Evolutionary conservation across 2,888 invertebrate genomes (phyloP).

Genomic region (Liposcelis brunnea): DNA sequence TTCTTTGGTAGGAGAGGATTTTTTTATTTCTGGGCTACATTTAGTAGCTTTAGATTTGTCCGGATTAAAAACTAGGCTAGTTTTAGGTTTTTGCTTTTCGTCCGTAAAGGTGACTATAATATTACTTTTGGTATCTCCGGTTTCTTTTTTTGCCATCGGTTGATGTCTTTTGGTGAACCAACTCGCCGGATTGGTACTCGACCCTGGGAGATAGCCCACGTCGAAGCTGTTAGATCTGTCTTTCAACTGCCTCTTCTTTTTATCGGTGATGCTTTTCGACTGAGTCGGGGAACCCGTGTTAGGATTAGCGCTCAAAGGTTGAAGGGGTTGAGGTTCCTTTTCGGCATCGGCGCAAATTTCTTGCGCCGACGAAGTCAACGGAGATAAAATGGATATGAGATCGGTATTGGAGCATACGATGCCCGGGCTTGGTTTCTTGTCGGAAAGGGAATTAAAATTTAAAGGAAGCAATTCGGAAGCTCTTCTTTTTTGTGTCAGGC

Average conservation of each 20-base stretch:
- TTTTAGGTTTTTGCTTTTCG: slow-evolving; percentile 35
- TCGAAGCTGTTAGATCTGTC: slow-evolving; percentile 74
- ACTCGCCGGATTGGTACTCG: slow-evolving; percentile 37
- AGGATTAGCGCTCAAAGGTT: slow-evolving; percentile 18
- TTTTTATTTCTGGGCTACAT: slow-evolving; percentile 16
- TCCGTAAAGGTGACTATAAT: slow-evolving; percentile 37
- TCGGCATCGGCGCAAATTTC: slow-evolving; percentile 39
- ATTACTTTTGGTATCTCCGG: slow-evolving; percentile 27
- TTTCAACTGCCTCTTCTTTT: slow-evolving; percentile 39
- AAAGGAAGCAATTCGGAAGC: slow-evolving; percentile 54
- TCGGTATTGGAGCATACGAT: slow-evolving; percentile 70
- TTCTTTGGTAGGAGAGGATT: slow-evolving; percentile 24
- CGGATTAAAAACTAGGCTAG: slow-evolving; percentile 22
- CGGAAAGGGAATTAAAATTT: neutral
- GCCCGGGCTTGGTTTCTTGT: slow-evolving; percentile 26
- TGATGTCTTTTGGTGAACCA: slow-evolving; percentile 68
- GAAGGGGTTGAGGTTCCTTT: slow-evolving; percentile 16
- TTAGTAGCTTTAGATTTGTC: slow-evolving; percentile 26
- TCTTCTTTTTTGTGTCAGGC: slow-evolving; percentile 41
- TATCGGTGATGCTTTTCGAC: slow-evolving; percentile 22
- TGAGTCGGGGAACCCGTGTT: slow-evolving; percentile 13
- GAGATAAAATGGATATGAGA: slow-evolving; percentile 58
- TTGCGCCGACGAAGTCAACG: slow-evolving; percentile 62
- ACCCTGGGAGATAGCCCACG: slow-evolving; percentile 47
- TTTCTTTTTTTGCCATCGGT: slow-evolving; percentile 44